Evolutionary conservation across 2,888 invertebrate species (phyloP).

Genomic region (Plusia festucae): DNA sequence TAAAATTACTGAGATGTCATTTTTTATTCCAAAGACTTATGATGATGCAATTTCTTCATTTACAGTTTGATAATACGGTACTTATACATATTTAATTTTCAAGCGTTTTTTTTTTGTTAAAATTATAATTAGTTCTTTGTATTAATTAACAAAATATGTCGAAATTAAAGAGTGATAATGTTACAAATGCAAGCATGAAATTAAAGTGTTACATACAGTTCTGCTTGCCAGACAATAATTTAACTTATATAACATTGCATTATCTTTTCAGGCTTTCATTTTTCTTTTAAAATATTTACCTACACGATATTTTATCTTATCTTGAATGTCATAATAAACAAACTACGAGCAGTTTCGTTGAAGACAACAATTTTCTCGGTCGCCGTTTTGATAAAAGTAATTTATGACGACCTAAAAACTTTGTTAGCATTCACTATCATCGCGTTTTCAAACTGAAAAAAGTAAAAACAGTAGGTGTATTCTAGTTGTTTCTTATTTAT

Average conservation of each 20-base stretch:
- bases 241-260: background rate
- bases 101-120: too few relatives aligned
- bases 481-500: background rate
- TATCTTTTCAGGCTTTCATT: conserved; percentile 17
- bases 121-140: background rate
- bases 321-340: conserved; percentile 17
- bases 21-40: background rate
- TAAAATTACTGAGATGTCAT: background rate
- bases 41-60: background rate
- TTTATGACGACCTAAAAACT: conserved; percentile 29
- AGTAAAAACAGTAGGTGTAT: conserved; percentile 22
- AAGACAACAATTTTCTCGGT: conserved; percentile 20
- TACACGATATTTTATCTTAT: conserved; percentile 18
- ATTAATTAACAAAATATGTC: background rate
- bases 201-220: background rate
- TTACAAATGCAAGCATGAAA: background rate
- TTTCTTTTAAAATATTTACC: conserved; percentile 11
- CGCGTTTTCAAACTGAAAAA: conserved; percentile 30
- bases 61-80: background rate
- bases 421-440: conserved; percentile 22
- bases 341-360: background rate
- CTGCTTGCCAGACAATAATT: background rate
- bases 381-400: conserved; percentile 24
- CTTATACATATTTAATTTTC: background rate
- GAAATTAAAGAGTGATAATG: background rate